Conservation (phyloP, 2,113 vertebrate species). For the Pachypanchax playfairii region DNA sequence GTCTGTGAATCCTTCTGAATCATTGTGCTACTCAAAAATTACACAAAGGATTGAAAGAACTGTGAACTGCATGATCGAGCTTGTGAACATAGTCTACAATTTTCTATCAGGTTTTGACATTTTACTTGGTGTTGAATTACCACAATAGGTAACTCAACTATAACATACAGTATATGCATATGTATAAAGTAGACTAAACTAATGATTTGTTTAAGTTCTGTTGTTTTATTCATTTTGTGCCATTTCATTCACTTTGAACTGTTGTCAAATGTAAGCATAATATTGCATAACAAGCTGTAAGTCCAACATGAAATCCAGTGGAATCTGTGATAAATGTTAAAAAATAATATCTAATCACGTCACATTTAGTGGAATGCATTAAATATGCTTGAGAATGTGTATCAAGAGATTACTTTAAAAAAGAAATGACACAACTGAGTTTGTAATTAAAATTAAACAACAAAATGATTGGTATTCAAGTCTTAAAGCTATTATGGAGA, state of each 20-base stretch:
- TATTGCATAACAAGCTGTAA: background rate
- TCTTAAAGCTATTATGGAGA: background rate
- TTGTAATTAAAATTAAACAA: slow-evolving; percentile 19
- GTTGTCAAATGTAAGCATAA: background rate
- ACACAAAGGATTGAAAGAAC: background rate
- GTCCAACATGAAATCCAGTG: slow-evolving; percentile 1
- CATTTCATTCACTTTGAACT: background rate
- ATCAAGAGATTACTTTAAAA: background rate
- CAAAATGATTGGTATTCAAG: slow-evolving; percentile 3
- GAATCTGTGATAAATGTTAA: background rate
- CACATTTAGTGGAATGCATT: background rate
- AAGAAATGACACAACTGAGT: background rate
- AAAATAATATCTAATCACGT: slow-evolving; percentile 4
- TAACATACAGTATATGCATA: too few relatives aligned
- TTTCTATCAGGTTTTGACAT: too few relatives aligned
- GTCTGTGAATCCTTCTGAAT: background rate
- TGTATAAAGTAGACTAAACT: background rate
- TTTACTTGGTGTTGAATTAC: too few relatives aligned
- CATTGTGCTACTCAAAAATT: background rate
- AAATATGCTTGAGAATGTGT: background rate
- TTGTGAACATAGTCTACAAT: too few relatives aligned
- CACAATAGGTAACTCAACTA: too few relatives aligned
- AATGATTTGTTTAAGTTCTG: background rate
- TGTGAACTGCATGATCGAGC: too few relatives aligned
- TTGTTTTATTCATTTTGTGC: background rate